Evolutionary conservation across 2,797 vertebrate genomes (phyloP), one percentile per base, ranked within the genome.

Genomic region (Crenichthys baileyi): DNA sequence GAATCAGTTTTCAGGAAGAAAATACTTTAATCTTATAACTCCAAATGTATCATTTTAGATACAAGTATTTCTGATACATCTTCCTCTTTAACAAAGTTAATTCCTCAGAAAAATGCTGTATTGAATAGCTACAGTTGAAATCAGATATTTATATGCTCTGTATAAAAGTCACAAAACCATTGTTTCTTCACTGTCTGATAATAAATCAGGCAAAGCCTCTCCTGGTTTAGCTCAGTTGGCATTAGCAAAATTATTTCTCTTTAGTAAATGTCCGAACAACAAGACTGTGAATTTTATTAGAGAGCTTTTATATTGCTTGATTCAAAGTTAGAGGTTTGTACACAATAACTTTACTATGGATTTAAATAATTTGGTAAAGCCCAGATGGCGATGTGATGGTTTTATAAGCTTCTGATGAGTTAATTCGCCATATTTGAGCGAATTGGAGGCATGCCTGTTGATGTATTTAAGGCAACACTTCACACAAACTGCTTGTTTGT

Each of bases 1-100:
- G 46, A 73, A 85, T 88, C 61, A n/a, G 36, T 79, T 83, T 79
- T 76, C 70, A 76, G 41, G 79, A 83, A 65, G 78, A 84, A 80
- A 77, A 70, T 53, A 82, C 83, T 74, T 29, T 85, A 84, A 76
- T 48, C 60, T 31, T n/a, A 46, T 4, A 48, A 78, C 70, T 71
- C 39, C 70, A 77, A 63, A 77, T 73, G n/a, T 46, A 26, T 44
- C 24, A n/a, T 70, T 41, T n/a, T n/a, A 46, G 41, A 26, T 15
- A 15, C 5, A 70, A 44, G 65, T 46, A 68, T 44, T 68, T 44
- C 31, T 44, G 65, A 41, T 18, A 24, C 36, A 24, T 67, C 20
- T 9, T 29, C 39, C 6, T 68, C 39, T 22, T 68, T 41, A 39
- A 44, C 36, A 41, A 67, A 24, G 3, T 0, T 67, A 67, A 24